Base-by-base conservation (phyloP, 1,140 invertebrate species). In the Aphelenchoides besseyi region DNA sequence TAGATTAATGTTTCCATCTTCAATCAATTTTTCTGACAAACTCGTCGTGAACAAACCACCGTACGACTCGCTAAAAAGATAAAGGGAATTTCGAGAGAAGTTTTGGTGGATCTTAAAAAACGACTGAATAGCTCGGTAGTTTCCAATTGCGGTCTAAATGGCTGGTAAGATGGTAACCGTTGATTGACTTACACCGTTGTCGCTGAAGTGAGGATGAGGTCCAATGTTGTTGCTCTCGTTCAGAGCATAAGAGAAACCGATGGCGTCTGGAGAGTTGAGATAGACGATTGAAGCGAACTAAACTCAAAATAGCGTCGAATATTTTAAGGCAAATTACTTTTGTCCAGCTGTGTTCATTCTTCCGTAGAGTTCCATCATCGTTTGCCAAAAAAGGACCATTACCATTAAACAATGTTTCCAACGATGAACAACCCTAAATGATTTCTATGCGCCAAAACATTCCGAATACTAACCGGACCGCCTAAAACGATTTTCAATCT, bases 211-310 rank as follows among this genome's bases (percentile, higher is more conserved):
- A 3, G 16, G 12, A 28, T n/a, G n/a, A n/a, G n/a, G n/a, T n/a
- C n/a, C n/a, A 2, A 12, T 28, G 12, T 28, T 59, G 2, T 16
- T 2, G n/a, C 12, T 59, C 12, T n/a, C 12, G 29, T 59, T 30
- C 1, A 12, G 12, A 12, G 55, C 30, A 32, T 36, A 66, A 29
- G 63, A 66, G 30, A 66, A 66, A 30, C 63, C 48, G 1, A 53
- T 29, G 1, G 9, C 12, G 12, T 37, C 36, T 26, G 63, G 63
- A 55, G 32, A n/a, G 30, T 66, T 29, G n/a, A 66, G 16, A 3
- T 66, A 66, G 1, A 66, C 26, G 12, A 66, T 66, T 12, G 16
- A 18, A 12, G 63, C 63, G 36, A 66, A 66, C 63, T 66, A 23
- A 53, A 66, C n/a, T 53, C 3, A 3, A 53, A 63, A n/a, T 37